Conservation (phyloP, 1,140 invertebrate species). For the Philopotamus ludificatus region DNA sequence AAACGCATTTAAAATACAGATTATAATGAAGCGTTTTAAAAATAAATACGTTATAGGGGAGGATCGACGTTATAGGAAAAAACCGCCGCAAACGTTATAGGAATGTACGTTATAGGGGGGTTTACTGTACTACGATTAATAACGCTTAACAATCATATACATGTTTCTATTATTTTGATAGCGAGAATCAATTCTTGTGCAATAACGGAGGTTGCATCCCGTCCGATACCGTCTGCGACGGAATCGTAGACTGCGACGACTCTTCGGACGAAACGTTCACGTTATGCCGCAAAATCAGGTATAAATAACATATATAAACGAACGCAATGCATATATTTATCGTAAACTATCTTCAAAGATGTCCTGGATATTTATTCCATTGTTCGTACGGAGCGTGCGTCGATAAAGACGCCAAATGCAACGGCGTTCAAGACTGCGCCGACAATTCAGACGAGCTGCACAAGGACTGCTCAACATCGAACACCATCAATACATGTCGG, state of each 20-base stretch:
- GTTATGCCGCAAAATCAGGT: background rate
- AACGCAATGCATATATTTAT: no score
- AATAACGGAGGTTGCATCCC: no score
- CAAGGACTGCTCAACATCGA: conserved; percentile 17
- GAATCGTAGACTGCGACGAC: background rate
- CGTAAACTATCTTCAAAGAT: background rate
- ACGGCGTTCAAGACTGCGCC: conserved; percentile 62
- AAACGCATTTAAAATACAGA: no score
- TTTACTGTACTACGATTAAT: no score
- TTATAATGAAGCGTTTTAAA: no score
- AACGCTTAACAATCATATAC: no score
- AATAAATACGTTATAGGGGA: no score
- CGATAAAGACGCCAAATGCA: conserved; percentile 52
- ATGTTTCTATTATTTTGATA: no score
- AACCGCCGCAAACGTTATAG: no score
- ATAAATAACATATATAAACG: background rate
- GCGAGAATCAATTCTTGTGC: no score
- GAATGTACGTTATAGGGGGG: no score
- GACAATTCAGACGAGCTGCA: conserved; percentile 68
- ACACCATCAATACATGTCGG: background rate
- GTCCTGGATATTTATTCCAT: conserved; percentile 49
- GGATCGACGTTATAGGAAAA: no score
- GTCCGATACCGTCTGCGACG: background rate
- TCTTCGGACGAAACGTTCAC: background rate
- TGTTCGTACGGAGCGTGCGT: conserved; percentile 62